Conservation (phyloP, 53 echinoderm and acorn worm species). For the Actinopyga echinites region DNA sequence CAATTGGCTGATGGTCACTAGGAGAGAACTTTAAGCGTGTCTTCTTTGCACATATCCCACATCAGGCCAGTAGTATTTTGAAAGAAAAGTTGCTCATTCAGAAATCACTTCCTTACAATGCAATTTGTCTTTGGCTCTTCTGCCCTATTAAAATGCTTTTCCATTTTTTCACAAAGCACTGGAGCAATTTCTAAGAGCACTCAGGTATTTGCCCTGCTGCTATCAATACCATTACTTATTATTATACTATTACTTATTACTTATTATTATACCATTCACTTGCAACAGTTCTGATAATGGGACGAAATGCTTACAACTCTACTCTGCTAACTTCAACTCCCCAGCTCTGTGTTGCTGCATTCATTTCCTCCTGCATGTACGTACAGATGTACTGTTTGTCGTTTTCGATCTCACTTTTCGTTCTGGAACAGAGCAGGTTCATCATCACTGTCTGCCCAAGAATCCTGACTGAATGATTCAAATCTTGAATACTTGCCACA, state of each 20-base stretch:
- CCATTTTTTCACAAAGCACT: too few species aligned
- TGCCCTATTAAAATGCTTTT: too few species aligned
- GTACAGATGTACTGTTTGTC: conserved; percentile 64
- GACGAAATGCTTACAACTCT: conserved; percentile 76
- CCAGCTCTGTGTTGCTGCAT: conserved; percentile 78
- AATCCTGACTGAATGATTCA: conserved; percentile 88
- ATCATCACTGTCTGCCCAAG: conserved; percentile 83
- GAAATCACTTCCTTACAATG: too few species aligned
- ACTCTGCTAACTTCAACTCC: conserved; percentile 92
- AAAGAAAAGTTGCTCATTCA: too few species aligned
- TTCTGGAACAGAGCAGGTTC: conserved; percentile 60
- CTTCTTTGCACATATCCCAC: too few species aligned
- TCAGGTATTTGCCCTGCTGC: not conserved
- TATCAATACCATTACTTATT: not conserved
- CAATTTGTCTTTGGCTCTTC: too few species aligned
- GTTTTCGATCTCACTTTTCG: conserved; percentile 58
- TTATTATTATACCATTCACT: not conserved
- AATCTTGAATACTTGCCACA: conserved; percentile 80
- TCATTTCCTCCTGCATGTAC: conserved; percentile 82
- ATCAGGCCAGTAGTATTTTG: too few species aligned
- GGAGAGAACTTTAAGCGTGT: too few species aligned
- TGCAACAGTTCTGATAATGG: not conserved
- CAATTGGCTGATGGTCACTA: too few species aligned
- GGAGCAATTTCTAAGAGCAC: too few species aligned
- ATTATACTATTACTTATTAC: too few species aligned